phyloP scores from a whole-genome alignment of 1,140 invertebrate species.

The Cataglyphis hispanica region DNA sequence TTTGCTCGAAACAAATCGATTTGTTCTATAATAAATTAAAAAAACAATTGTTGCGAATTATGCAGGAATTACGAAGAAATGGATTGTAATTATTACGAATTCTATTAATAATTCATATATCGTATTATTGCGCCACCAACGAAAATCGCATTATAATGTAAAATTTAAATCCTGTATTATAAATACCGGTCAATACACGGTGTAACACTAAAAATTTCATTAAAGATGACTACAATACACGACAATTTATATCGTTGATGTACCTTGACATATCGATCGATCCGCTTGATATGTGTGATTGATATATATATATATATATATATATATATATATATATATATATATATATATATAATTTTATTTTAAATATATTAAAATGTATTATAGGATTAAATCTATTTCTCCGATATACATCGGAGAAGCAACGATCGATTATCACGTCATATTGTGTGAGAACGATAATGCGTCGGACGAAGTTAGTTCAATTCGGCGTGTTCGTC shows the following conservation, averaged over 20 bases:
- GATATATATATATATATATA: no score
- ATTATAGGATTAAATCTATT: background rate
- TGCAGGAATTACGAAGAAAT: background rate
- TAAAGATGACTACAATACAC: background rate
- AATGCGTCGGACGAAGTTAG: conserved; percentile 51
- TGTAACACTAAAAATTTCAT: background rate
- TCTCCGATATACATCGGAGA: background rate
- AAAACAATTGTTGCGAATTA: background rate
- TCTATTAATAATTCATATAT: background rate
- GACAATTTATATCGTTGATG: conserved; percentile 12
- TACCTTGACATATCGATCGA: conserved; percentile 6
- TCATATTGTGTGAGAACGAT: conserved; percentile 44
- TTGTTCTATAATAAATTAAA: background rate
- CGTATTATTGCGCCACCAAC: background rate
- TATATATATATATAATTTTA: conserved; percentile 17
- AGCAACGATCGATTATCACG: conserved; percentile 27
- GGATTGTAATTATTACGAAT: background rate
- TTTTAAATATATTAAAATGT: conserved; percentile 47
- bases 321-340: no score
- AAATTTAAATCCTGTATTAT: background rate
- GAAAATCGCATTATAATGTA: conserved; percentile 8
- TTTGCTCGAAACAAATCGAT: background rate
- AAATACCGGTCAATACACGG: background rate
- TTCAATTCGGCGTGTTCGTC: conserved; percentile 44
- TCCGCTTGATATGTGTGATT: background rate